Conservation (phyloP, 64 coral and sea anemone genomes). For the Montipora cactus region DNA sequence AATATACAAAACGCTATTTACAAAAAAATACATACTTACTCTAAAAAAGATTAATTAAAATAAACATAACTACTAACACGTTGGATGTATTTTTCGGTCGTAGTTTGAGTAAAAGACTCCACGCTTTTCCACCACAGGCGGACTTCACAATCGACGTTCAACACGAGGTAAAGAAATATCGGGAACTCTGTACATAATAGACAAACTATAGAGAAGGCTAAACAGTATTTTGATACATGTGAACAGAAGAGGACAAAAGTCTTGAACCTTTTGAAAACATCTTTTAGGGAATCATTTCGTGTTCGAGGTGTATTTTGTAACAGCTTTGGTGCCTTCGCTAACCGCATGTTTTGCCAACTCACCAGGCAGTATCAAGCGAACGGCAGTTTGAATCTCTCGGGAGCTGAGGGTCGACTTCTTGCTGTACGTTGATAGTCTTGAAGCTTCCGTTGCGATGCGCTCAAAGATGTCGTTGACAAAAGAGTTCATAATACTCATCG, state of each 20-base stretch:
- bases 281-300: not conserved
- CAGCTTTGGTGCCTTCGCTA: slow-evolving; percentile 47
- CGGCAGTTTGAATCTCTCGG: slow-evolving; percentile 40
- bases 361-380: slow-evolving; percentile 24
- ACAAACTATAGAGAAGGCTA: no score
- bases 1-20: slow-evolving; percentile 1
- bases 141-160: slow-evolving; percentile 96
- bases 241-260: no score
- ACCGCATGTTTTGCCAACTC: slow-evolving; percentile 44
- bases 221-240: no score
- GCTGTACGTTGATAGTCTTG: slow-evolving; percentile 9
- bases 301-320: slow-evolving; percentile 32
- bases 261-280: not conserved
- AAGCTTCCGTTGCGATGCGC: slow-evolving; percentile 39
- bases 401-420: slow-evolving; percentile 37
- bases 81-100: not conserved
- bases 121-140: slow-evolving; percentile 44
- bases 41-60: not conserved
- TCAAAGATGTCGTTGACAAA: slow-evolving; percentile 53
- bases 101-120: slow-evolving; percentile 65
- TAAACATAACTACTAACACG: not conserved
- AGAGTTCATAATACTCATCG: slow-evolving; percentile 46
- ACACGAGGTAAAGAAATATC: slow-evolving; percentile 80
- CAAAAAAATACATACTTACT: not conserved
- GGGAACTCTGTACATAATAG: no score